Percentiles rank a stretch among this genome's conserved stretches.
Evolutionary conservation across 2,797 vertebrate species (phyloP).

Genomic region (Caiman crocodilus): DNA sequence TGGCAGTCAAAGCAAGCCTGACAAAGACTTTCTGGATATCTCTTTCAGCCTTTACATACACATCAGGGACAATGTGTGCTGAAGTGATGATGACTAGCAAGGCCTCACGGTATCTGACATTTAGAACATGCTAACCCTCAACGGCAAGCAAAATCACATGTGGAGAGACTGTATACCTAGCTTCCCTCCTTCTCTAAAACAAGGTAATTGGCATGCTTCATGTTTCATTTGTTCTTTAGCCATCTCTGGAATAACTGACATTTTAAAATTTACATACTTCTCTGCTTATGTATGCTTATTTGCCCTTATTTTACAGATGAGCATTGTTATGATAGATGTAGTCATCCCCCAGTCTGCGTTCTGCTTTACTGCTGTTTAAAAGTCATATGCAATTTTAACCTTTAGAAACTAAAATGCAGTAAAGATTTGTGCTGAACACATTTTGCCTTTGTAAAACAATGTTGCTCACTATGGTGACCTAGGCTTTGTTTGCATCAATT

Average conservation of each 20-base stretch:
- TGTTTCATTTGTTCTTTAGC: neutral
- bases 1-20: neutral
- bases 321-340: neutral
- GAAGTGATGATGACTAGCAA: neutral
- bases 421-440: neutral
- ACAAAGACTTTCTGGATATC: neutral
- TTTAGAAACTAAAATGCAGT: neutral
- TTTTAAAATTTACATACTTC: neutral
- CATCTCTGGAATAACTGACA: neutral
- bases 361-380: neutral
- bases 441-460: neutral
- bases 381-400: neutral
- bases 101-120: neutral
- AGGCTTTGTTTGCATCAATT: rapidly evolving
- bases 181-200: neutral
- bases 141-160: neutral
- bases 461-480: neutral
- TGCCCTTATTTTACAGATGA: neutral
- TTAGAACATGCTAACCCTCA: neutral
- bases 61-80: neutral
- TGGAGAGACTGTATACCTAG: neutral
- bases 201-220: neutral
- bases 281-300: neutral
- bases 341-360: neutral
- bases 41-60: neutral